Percentiles rank a stretch among this genome's conserved stretches.
Conservation (phyloP, 64 coral and sea anemone species). For the Anthopleura sola region DNA sequence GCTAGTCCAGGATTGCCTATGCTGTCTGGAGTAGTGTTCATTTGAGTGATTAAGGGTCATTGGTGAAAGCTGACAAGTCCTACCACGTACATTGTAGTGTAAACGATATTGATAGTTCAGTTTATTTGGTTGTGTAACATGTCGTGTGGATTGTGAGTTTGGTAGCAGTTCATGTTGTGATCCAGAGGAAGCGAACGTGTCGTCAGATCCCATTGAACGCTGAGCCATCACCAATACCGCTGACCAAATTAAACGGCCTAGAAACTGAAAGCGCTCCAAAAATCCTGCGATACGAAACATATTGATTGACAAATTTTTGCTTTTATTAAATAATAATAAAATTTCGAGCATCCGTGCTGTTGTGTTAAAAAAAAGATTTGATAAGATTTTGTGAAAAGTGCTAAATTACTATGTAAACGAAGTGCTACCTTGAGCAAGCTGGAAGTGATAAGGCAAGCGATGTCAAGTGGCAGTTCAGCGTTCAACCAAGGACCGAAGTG, state of each 20-base stretch:
- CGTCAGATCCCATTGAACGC: not conserved
- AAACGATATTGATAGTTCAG: not conserved
- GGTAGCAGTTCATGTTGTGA: not conserved
- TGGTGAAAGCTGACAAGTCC: not conserved
- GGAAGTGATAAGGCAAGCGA: not conserved
- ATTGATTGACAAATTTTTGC: not conserved
- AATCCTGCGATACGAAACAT: not conserved
- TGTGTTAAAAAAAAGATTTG: not conserved
- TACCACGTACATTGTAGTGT: not conserved
- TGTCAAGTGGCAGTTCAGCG: not conserved
- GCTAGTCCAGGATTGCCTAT: not conserved
- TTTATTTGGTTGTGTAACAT: not conserved
- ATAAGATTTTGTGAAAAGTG: not conserved
- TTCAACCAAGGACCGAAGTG: not conserved
- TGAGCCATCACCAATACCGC: not conserved
- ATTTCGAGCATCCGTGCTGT: not conserved
- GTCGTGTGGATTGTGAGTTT: not conserved
- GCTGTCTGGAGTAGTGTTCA: not conserved
- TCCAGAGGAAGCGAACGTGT: not conserved
- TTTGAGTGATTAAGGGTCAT: not conserved
- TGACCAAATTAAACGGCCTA: not conserved
- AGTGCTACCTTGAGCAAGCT: not conserved
- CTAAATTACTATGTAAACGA: not conserved
- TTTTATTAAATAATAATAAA: not conserved
- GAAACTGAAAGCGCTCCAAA: slow-evolving; percentile 1